phyloP scores from a whole-genome alignment of 2,797 vertebrate genomes.

The Scolopax rusticola region DNA sequence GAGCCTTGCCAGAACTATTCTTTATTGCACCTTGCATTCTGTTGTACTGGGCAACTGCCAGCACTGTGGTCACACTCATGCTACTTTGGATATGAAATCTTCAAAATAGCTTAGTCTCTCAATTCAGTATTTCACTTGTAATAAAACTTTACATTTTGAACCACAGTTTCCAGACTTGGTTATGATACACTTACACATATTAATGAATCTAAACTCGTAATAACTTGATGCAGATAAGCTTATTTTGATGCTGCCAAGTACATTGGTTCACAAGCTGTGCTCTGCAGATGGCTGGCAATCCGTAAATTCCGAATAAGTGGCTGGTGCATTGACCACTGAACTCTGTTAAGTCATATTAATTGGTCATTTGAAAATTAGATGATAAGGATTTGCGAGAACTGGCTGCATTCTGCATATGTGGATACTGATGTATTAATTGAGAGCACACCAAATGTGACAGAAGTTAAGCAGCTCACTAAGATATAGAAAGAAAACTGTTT shows the following conservation, averaged over 20 bases:
- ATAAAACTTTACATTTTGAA: neutral
- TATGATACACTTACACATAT: neutral
- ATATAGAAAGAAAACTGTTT: neutral
- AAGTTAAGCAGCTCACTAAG: neutral
- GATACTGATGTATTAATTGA: neutral
- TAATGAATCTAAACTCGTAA: neutral
- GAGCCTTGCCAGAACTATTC: neutral
- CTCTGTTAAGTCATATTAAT: neutral
- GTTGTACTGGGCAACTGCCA: neutral
- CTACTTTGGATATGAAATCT: neutral
- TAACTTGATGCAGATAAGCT: constrained; percentile 24
- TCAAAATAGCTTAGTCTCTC: neutral
- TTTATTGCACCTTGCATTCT: neutral
- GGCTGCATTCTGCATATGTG: neutral
- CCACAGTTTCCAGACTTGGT: neutral
- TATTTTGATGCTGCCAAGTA: neutral
- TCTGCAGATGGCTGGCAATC: constrained; percentile 17
- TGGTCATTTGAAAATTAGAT: constrained; percentile 7
- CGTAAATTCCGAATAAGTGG: constrained; percentile 19
- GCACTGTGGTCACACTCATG: neutral
- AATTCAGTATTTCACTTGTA: neutral
- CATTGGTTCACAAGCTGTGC: constrained; percentile 20
- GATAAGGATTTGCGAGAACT: neutral
- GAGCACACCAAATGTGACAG: neutral
- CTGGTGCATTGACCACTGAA: neutral